Evolutionary conservation across 2,888 invertebrate genomes (phyloP), one percentile per base, ranked within the genome.

Genomic region (Pharmacophagus antenor): DNA sequence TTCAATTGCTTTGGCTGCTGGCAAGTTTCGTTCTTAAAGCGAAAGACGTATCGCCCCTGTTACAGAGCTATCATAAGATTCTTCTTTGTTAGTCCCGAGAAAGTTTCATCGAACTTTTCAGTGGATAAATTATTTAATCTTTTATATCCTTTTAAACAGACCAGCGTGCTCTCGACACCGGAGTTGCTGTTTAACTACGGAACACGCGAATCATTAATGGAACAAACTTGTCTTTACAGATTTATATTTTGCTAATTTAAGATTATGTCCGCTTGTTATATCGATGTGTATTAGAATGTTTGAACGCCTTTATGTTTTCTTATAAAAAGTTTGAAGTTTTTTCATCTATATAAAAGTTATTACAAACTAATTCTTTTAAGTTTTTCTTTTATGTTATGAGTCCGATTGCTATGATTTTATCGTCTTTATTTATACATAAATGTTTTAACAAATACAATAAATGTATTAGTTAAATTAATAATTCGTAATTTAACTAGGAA

Each of bases 111-210:
- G 65, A 86, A 84, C 79, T 86, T 82, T 81, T 72, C 69, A 64
- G 68, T 74, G 80, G 80, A 83, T 85, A 85, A 85, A 86, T 87
- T 81, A 84, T 84, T 85, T 83, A 81, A 84, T 84, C 76, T 84
- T 82, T 82, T 82, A 85, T 84, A 81, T 74, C 81, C 78, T 79
- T 81, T 85, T 82, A 81, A 80, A 76, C 74, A 77, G 76, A 71
- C 73, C 70, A 71, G 70, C 69, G 71, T 74, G 72, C 70, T 74
- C 72, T 74, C 71, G 66, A 71, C 73, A 71, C 68, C 73, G 72
- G 71, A 76, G 76, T 75, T 72, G 76, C 74, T 75, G 76, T 77
- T 76, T 78, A 76, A 78, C 74, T 77, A 74, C 67, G 76, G 73
- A 71, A 74, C 70, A 74, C 73, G 72, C 71, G 67, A 62, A 74